Conservation (phyloP, 92 coral and sea anemone genomes). For the Blastomussa wellsi region DNA sequence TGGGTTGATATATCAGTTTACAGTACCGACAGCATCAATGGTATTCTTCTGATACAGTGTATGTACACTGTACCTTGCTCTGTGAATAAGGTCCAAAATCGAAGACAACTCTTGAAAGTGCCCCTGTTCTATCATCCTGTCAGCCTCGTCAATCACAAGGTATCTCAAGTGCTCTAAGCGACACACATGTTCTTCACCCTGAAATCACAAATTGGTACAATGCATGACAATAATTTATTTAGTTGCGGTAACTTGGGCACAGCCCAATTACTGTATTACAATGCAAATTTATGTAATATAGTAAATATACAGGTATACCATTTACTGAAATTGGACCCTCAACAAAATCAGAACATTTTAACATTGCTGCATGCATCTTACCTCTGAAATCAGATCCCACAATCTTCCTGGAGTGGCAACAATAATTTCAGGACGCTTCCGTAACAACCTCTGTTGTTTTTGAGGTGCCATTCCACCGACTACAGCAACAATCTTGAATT, state of each 20-base stretch:
- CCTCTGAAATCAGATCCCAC: conserved; percentile 93
- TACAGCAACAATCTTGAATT: conserved; percentile 80
- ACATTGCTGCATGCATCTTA: conserved; percentile 7
- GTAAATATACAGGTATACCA: too few relatives aligned
- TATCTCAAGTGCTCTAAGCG: conserved; percentile 64
- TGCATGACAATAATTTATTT: too few relatives aligned
- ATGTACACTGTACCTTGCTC: not conserved
- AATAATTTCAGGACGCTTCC: conserved; percentile 81
- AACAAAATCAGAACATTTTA: too few relatives aligned
- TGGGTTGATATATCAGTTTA: too few relatives aligned
- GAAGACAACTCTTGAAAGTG: conserved; percentile 87
- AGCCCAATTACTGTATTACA: too few relatives aligned
- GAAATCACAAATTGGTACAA: not conserved
- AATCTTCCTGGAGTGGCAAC: conserved; percentile 96
- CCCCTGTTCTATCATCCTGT: conserved; percentile 97
- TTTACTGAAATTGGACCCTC: too few relatives aligned
- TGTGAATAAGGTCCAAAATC: conserved; percentile 75
- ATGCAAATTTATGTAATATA: too few relatives aligned
- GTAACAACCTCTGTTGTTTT: conserved; percentile 87
- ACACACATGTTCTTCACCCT: conserved; percentile 87
- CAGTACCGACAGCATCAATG: too few relatives aligned
- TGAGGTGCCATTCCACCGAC: conserved; percentile 99
- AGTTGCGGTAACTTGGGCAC: too few relatives aligned
- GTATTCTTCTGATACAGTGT: too few relatives aligned
- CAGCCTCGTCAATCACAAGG: conserved; percentile 96